phyloP scores from a whole-genome alignment of 1,140 invertebrate genomes.

The Trachymyrmex cornetzi region DNA sequence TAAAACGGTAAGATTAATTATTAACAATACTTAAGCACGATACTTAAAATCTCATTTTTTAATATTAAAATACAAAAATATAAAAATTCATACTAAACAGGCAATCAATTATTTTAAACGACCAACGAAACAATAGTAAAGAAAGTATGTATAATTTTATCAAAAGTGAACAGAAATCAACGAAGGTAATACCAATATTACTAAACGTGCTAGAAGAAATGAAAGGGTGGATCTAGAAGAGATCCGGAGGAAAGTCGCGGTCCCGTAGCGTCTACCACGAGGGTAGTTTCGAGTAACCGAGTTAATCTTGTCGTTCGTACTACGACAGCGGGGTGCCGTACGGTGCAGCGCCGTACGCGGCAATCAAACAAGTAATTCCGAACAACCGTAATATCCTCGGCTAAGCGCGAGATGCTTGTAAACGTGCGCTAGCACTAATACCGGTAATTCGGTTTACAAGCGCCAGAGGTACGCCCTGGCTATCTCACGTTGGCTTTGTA shows the following conservation, averaged over 20 bases:
- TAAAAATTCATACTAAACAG: neutral
- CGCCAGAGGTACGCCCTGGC: constrained; percentile 52
- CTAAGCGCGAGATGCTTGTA: constrained; percentile 74
- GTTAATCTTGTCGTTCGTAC: constrained; percentile 66
- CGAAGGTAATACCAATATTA: neutral
- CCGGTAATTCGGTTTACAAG: constrained; percentile 76
- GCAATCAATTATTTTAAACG: neutral
- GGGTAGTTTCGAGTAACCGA: constrained; percentile 64
- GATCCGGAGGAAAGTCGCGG: constrained; percentile 50
- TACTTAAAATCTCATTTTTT: neutral
- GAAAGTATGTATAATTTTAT: neutral
- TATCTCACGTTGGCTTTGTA: constrained; percentile 54
- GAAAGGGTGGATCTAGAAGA: constrained; percentile 30
- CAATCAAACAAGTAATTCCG: constrained; percentile 78
- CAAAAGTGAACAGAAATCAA: neutral
- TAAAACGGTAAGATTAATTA: neutral
- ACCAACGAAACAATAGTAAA: neutral
- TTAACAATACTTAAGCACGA: neutral
- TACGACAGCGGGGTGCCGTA: constrained; percentile 40
- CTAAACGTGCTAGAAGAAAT: constrained; percentile 10
- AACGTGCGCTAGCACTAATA: constrained; percentile 74
- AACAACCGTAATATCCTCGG: constrained; percentile 74
- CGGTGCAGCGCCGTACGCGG: constrained; percentile 38
- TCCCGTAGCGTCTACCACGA: constrained; percentile 31
- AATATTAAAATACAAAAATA: neutral